Evolutionary conservation across 2,113 vertebrate genomes (phyloP), one percentile per base, ranked within the genome.

Genomic region (Chascanopsetta lugubris): DNA sequence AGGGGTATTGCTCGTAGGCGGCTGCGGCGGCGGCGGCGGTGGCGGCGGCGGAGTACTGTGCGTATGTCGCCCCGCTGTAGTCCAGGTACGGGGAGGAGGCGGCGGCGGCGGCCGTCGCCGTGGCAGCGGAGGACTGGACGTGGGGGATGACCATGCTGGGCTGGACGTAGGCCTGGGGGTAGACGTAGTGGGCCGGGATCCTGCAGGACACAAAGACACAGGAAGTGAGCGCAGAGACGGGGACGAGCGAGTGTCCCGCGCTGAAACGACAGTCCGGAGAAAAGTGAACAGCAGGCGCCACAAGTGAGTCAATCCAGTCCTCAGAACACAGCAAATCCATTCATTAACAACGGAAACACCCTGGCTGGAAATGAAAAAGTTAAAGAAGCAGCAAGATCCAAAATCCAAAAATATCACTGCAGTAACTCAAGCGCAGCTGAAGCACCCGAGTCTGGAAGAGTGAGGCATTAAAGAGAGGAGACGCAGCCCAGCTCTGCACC

Each of bases 131-230:
- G 0, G 93, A 93, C 67, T 97, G 96, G 0, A 97, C 94, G 8
- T 97, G 96, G 3, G 96, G 95, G 55, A 98, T 97, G 72, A 97
- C 91, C 85, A 98, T 84, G 59, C 97, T 96, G 4, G 97, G 97
- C 82, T 98, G 97, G 77, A 98, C 92, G 36, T 96, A 97, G 67
- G 96, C 95, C 92, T 97, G 97, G 51, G 96, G 97, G 83, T 98
- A 98, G 77, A 98, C 94, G 54, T 98, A 98, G 87, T 98, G 97
- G 72, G 97, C 94, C 17, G 97, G 96, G 61, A 98, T 96, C 94
- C 97, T 98, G 94, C 87, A 66, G 92, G 74, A 84, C 56, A 85
- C 30, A 88, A 72, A 83, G 42, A 77, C 40, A 69, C 55, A 48
- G 38, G 56, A 59, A 67, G 74, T 88, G 64, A 87, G 62, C 70